These are phyloP conservation scores for Micrasema minimum DNA, from an alignment of 1,140 invertebrate species.

Conservation along the genomic window DNA sequence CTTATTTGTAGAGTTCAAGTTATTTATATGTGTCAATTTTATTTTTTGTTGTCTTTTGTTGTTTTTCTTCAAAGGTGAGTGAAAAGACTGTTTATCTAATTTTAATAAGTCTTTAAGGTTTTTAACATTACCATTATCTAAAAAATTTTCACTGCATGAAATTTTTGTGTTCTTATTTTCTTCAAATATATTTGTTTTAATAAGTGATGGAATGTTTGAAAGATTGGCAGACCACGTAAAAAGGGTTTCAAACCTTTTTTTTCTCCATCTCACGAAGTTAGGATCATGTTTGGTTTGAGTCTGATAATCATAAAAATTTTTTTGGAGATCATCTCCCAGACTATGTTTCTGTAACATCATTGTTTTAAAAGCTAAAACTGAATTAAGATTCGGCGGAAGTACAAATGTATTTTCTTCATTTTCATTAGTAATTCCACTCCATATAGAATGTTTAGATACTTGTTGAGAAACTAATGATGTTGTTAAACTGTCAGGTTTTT, in stretches of 20 bases:
- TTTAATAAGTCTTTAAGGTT: too few relatives aligned
- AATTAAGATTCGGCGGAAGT: slow-evolving; percentile 20
- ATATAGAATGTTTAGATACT: too few relatives aligned
- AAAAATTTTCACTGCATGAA: slow-evolving; percentile 25
- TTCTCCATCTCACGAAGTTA: slow-evolving; percentile 17
- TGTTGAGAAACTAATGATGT: too few relatives aligned
- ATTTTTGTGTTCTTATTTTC: slow-evolving; percentile 33
- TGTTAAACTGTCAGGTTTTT: slow-evolving; percentile 14
- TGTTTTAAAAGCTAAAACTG: slow-evolving; percentile 26
- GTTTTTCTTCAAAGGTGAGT: too few relatives aligned
- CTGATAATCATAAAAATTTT: slow-evolving; percentile 6
- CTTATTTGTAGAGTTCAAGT: too few relatives aligned
- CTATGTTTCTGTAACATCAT: slow-evolving; percentile 32
- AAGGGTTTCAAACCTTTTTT: slow-evolving; percentile 38
- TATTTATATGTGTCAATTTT: too few relatives aligned
- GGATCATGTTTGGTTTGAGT: background rate
- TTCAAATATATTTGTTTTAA: slow-evolving; percentile 39
- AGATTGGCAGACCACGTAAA: slow-evolving; percentile 43
- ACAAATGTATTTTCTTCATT: slow-evolving; percentile 2
- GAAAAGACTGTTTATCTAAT: too few relatives aligned
- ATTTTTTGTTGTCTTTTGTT: too few relatives aligned
- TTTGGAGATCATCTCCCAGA: background rate
- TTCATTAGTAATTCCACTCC: background rate
- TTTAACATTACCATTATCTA: background rate
- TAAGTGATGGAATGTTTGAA: slow-evolving; percentile 35